Percentiles rank a stretch among this genome's conserved stretches.
These are phyloP conservation scores for Cyphomyrus plagiostoma DNA, from an alignment of 2,113 vertebrate species.

Conservation along the genomic window DNA sequence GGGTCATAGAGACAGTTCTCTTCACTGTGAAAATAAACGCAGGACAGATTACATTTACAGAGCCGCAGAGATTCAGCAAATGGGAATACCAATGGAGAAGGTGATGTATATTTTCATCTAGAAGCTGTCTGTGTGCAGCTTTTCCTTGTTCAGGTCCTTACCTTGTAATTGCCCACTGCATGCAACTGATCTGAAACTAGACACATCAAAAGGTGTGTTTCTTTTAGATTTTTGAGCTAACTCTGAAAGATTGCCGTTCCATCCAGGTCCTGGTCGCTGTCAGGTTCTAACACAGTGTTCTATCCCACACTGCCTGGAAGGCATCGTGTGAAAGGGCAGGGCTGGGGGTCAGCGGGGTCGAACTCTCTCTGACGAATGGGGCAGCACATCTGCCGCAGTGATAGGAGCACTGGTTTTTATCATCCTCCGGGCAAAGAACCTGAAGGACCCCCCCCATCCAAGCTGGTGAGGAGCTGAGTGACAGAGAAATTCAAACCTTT, in stretches of 20 bases:
- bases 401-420: constrained; percentile 43
- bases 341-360: constrained; percentile 37
- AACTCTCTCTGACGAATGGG: constrained; percentile 42
- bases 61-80: not conserved
- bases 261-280: constrained; percentile 14
- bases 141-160: constrained; percentile 7
- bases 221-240: not conserved
- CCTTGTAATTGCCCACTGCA: not conserved
- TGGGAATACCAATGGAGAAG: not conserved
- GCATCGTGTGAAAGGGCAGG: constrained; percentile 29
- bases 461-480: constrained; percentile 29
- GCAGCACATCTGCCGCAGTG: constrained; percentile 33
- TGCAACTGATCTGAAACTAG: not conserved
- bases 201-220: not conserved
- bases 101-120: constrained; percentile 34
- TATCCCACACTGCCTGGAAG: not conserved
- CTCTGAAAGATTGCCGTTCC: not conserved
- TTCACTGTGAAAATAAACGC: not conserved
- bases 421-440: constrained; percentile 42
- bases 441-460: constrained; percentile 18
- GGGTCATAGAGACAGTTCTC: not conserved
- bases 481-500: constrained; percentile 36
- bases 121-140: constrained; percentile 15
- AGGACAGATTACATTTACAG: not conserved
- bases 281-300: not conserved